These are phyloP conservation scores for Pherbina coryleti DNA, from an alignment of 2,888 invertebrate species.

Conservation along the genomic window DNA sequence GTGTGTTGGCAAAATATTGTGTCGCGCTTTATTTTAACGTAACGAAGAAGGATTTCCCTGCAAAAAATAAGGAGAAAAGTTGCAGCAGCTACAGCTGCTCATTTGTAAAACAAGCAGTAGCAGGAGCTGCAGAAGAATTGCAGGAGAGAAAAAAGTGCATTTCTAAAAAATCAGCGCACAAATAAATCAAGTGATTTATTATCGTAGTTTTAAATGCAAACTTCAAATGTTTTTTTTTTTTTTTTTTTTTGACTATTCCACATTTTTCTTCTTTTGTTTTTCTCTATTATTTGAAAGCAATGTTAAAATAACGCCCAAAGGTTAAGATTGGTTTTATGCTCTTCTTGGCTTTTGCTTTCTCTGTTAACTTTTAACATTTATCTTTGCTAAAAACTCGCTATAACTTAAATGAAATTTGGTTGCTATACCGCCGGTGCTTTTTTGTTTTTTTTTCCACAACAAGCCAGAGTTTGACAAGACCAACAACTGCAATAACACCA, in stretches of 20 bases:
- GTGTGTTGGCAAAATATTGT: constrained; percentile 15
- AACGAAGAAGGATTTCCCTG: not conserved
- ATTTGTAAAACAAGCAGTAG: not conserved
- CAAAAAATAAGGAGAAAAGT: not conserved
- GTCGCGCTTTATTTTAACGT: constrained; percentile 19
- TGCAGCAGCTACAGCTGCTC: not conserved
- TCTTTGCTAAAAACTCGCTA: too few relatives aligned
- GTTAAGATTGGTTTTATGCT: too few relatives aligned
- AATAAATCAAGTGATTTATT: constrained; percentile 22
- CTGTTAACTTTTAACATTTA: too few relatives aligned
- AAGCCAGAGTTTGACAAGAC: too few relatives aligned
- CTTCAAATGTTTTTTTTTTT: not conserved
- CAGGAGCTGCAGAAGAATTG: not conserved
- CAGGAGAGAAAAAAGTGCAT: not conserved
- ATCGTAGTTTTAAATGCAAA: constrained; percentile 8
- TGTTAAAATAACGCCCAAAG: too few relatives aligned
- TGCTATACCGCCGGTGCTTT: too few relatives aligned
- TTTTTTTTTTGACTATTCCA: not conserved
- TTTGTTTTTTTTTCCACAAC: too few relatives aligned
- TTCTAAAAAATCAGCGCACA: constrained; percentile 5
- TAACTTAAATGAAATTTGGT: too few relatives aligned
- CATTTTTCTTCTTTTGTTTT: not conserved
- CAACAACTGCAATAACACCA: too few relatives aligned
- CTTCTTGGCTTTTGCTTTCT: too few relatives aligned
- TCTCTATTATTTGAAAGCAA: not conserved